Evolutionary conservation across 2,888 invertebrate genomes (phyloP), one percentile per base, ranked within the genome.

Genomic region (Phortica magna): DNA sequence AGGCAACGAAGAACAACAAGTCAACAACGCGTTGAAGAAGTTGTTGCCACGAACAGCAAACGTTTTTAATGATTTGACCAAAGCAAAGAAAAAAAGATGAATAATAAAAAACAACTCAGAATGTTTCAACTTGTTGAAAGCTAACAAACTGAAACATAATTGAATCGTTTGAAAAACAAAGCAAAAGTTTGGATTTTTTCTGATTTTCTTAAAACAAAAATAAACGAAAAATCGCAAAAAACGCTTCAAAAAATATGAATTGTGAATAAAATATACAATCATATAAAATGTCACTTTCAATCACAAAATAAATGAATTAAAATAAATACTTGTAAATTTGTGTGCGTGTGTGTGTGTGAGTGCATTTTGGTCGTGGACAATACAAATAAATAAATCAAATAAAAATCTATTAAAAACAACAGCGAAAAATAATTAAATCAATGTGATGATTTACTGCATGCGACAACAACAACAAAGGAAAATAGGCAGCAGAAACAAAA

Each of bases 351-450:
- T 48, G 9, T 48, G 0, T 48, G 14, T 48, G 9, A 6, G 9
- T 48, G 9, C 7, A 2, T 48, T 48, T 48, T 42, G 7, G 67
- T 2, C 59, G 17, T 7, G n/a, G 59, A 59, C 59, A 59, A 59
- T n/a, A 59, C n/a, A 17, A 84, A 83, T 83, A 83, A 83, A 87
- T 86, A 83, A 85, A 86, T 84, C 83, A 83, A 83, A 82, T 81
- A 81, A 82, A 83, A 84, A 82, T 81, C 81, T 77, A 83, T 84
- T 84, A 82, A 61, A 83, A 84, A 83, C 85, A 85, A 82, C 84
- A 84, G 81, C 83, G 80, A 80, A 86, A 22, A 83, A 85, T 88
- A 88, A 88, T 87, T 85, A 88, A 88, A 88, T 88, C 88, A 84
- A 85, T 86, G 85, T 83, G 84, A 86, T 88, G 86, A 88, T 88